Evolutionary conservation across 1,140 invertebrate genomes (phyloP).

Genomic region (Aricia agestis): DNA sequence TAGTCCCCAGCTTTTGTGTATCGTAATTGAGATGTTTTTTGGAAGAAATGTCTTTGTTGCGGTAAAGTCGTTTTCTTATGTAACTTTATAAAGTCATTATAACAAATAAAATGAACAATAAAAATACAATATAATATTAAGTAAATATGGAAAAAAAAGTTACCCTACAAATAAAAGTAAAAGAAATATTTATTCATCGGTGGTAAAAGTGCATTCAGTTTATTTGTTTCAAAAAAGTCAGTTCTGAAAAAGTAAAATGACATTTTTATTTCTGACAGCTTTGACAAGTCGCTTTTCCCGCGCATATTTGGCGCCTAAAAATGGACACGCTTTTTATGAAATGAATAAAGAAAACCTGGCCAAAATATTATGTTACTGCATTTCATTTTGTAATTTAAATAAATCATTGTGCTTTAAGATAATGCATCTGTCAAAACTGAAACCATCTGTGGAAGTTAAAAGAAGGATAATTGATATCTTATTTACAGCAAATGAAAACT

Average conservation of each 20-base stretch:
- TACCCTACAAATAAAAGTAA: too few relatives aligned
- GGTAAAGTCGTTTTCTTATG: too few relatives aligned
- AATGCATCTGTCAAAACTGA: neutral
- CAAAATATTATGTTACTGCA: neutral
- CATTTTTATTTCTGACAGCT: neutral
- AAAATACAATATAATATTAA: too few relatives aligned
- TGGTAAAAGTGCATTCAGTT: neutral
- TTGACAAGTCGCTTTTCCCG: neutral
- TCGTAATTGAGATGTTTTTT: slow-evolving; percentile 6
- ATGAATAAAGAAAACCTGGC: neutral
- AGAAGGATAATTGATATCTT: neutral
- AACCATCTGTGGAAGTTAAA: neutral
- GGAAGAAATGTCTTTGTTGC: neutral
- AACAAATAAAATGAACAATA: too few relatives aligned
- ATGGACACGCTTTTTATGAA: neutral
- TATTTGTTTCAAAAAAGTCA: neutral
- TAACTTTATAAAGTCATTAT: too few relatives aligned
- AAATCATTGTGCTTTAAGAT: neutral
- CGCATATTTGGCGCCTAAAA: neutral
- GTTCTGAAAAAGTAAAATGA: neutral
- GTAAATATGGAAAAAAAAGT: too few relatives aligned
- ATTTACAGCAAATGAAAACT: slow-evolving; percentile 50
- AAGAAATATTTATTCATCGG: too few relatives aligned
- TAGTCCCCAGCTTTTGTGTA: neutral
- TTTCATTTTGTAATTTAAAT: neutral